Evolutionary conservation across 1,140 invertebrate genomes (phyloP).

Genomic region (Drosophila kohkoa): DNA sequence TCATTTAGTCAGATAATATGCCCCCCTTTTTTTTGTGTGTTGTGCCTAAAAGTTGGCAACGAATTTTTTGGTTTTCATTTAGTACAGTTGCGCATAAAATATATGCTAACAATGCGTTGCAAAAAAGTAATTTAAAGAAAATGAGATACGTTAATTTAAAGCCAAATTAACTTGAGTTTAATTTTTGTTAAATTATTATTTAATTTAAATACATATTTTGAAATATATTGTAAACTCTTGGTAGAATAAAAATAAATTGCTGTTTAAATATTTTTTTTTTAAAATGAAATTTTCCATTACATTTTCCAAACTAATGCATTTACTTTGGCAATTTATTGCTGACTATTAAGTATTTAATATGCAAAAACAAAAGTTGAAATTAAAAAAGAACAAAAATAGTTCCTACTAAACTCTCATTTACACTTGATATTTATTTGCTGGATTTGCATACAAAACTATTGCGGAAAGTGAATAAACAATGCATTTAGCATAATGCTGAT

Average conservation of each 20-base stretch:
- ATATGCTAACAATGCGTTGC: background rate
- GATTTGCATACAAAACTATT: conserved; percentile 7
- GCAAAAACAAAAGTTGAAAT: background rate
- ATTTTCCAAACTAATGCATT: background rate
- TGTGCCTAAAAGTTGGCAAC: conserved; percentile 20
- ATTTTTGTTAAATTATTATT: background rate
- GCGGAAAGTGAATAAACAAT: conserved; percentile 2
- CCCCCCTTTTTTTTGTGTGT: conserved; percentile 12
- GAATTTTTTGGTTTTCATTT: background rate
- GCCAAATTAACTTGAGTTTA: background rate
- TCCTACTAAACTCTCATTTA: background rate
- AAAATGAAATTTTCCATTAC: no score
- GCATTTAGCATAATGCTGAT: background rate
- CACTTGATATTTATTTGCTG: conserved; percentile 6
- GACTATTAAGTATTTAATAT: background rate
- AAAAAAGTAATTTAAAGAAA: no score
- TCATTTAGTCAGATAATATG: conserved; percentile 42
- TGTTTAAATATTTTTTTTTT: no score
- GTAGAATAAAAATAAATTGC: no score
- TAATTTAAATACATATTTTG: no score
- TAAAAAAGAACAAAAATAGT: no score
- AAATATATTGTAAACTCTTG: no score
- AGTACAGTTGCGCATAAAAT: conserved; percentile 12
- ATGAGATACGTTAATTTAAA: background rate
- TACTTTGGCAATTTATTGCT: background rate